These are phyloP conservation scores for Atherix ibis DNA, from an alignment of 2,888 invertebrate species.

Conservation along the genomic window DNA sequence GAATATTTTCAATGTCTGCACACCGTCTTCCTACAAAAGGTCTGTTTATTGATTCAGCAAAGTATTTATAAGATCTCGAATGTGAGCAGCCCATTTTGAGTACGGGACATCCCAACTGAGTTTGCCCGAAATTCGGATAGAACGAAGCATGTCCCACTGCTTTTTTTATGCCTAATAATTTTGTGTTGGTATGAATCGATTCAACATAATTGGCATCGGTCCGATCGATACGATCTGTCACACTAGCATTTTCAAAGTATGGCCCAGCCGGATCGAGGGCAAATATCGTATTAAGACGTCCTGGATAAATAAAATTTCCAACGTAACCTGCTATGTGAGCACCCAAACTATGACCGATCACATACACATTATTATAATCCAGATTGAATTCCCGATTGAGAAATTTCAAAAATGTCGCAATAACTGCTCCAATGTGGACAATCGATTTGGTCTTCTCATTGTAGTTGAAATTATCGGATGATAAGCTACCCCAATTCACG, in stretches of 20 bases:
- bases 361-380: constrained; percentile 20
- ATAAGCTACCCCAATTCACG: constrained; percentile 28
- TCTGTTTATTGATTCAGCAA: constrained; percentile 17
- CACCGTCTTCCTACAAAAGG: constrained; percentile 3
- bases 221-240: constrained; percentile 21
- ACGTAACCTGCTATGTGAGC: constrained; percentile 31
- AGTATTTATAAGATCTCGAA: constrained; percentile 15
- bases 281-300: constrained; percentile 21
- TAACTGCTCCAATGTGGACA: constrained; percentile 5
- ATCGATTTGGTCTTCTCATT: constrained; percentile 22
- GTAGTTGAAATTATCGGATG: constrained; percentile 24
- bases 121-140: constrained; percentile 27
- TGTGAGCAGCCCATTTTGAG: too few relatives aligned
- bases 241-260: constrained; percentile 17
- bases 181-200: constrained; percentile 26
- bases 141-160: constrained; percentile 26
- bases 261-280: constrained; percentile 31
- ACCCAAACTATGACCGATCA: constrained; percentile 33
- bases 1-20: not conserved
- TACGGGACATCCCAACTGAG: constrained; percentile 31
- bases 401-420: constrained; percentile 22
- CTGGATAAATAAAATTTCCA: constrained; percentile 22
- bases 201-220: constrained; percentile 27
- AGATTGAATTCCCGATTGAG: constrained; percentile 20
- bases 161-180: constrained; percentile 21